Evolutionary conservation across 2,797 vertebrate species (phyloP), one percentile per base, ranked within the genome.

Genomic region (Leuciscus waleckii): DNA sequence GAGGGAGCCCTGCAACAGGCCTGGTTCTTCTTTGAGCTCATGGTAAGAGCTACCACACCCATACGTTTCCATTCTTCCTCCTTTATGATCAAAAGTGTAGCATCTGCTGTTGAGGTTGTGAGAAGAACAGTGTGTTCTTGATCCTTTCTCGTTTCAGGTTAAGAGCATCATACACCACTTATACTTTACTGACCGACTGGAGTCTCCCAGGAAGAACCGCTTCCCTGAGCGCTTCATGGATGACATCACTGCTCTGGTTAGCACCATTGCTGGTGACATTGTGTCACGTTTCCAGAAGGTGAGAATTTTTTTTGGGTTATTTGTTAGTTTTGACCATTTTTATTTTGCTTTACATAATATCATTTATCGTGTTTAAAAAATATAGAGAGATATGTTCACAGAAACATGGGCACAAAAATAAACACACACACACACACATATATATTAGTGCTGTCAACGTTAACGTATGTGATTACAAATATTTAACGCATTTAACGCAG

Each of bases 151-250:
- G 79, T 87, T 91, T 89, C 88, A 99, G 98, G 98, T 99, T 79
- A 99, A 99, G 93, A 99, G 98, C 92, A 99, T 99, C 92, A 98
- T 98, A 88, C 98, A 99, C 90, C 98, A 99, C 93, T 94, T 99
- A 87, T 99, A 99, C 93, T 99, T 99, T 90, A 95, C 97, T 35
- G 98, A 99, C 68, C 98, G 99, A 86, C 94, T 99, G 41, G 98
- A 98, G 85, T 97, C 96, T 0, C 94, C 96, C 1, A 95, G 98
- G 90, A 99, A 98, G 93, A 97, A 96, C 93, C 97, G 98, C 76
- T 99, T 99, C 89, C 98, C 98, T 0, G 98, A 99, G 90, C 98
- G 98, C 78, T 99, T 99, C 93, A 99, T 98, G 98, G 98, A 99
- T 89, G 98, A 99, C 91, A 98, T 99, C 79, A 94, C 95, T 58